phyloP scores from a whole-genome alignment of 2,888 invertebrate genomes.

The Chorisops tibialis region DNA sequence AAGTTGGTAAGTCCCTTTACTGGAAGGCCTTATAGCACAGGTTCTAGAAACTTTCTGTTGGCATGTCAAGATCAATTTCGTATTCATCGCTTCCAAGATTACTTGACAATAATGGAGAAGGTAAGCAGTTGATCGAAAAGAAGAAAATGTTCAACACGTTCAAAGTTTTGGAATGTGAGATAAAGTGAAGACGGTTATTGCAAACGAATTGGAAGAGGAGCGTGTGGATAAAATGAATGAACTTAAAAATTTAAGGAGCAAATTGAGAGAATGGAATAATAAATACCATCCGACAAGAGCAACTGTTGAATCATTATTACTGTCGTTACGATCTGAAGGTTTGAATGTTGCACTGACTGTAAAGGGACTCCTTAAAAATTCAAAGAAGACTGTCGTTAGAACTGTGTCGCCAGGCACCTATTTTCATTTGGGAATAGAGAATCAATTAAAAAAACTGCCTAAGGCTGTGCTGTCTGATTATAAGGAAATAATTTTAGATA shows the following conservation, averaged over 20 bases:
- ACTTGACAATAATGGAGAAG: too few species aligned
- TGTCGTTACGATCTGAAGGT: background rate
- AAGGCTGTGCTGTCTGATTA: background rate
- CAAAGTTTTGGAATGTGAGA: too few species aligned
- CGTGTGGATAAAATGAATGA: background rate
- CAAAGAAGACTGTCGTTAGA: slow-evolving; percentile 8
- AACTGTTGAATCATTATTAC: background rate
- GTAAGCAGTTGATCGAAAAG: too few species aligned
- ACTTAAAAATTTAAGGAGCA: slow-evolving; percentile 7
- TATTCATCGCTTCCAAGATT: too few species aligned
- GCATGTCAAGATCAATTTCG: too few species aligned
- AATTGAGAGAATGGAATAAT: slow-evolving; percentile 8
- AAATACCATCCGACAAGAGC: background rate
- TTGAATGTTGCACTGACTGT: slow-evolving; percentile 12
- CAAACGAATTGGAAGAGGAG: too few species aligned
- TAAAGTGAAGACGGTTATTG: too few species aligned
- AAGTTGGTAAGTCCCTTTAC: too few species aligned
- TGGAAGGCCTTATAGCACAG: too few species aligned
- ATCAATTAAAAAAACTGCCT: background rate
- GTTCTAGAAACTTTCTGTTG: too few species aligned
- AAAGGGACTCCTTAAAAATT: slow-evolving; percentile 3
- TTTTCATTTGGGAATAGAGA: slow-evolving; percentile 17
- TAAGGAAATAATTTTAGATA: slow-evolving; percentile 13
- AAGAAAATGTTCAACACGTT: too few species aligned
- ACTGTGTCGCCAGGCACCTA: slow-evolving; percentile 8